These are phyloP conservation scores for Phortica variegata DNA, from an alignment of 1,140 invertebrate species.

Conservation along the genomic window DNA sequence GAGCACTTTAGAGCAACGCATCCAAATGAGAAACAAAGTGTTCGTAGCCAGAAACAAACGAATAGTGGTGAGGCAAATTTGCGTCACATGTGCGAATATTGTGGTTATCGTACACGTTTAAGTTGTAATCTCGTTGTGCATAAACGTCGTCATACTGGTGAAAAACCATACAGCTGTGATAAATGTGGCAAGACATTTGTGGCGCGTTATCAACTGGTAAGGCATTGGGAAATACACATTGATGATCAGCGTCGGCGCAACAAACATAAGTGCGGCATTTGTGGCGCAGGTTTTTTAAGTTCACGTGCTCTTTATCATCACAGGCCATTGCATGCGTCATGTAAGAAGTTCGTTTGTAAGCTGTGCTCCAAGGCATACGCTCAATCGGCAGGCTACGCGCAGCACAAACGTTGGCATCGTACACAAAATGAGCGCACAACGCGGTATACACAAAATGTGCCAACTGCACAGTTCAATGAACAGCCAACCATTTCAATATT, in stretches of 20 bases:
- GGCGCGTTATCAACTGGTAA: conserved; percentile 56
- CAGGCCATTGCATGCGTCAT: conserved; percentile 73
- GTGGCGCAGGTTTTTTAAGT: conserved; percentile 37
- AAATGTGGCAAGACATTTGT: conserved; percentile 70
- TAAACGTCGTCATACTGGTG: conserved; percentile 74
- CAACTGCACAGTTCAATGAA: too few species aligned
- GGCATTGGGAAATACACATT: conserved; percentile 23
- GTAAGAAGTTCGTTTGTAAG: conserved; percentile 76
- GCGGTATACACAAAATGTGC: too few species aligned
- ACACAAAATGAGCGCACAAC: conserved; percentile 19
- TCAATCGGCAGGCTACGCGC: conserved; percentile 36
- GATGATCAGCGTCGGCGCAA: conserved; percentile 20
- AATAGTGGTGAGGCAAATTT: too few species aligned
- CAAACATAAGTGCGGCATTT: conserved; percentile 24
- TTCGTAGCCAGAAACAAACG: too few species aligned
- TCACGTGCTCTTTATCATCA: conserved; percentile 63
- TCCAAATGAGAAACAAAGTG: too few species aligned
- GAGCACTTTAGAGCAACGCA: too few species aligned
- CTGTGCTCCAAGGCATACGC: conserved; percentile 41
- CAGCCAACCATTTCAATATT: too few species aligned
- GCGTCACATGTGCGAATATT: conserved; percentile 39
- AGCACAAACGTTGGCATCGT: conserved; percentile 41
- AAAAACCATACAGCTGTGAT: conserved; percentile 68
- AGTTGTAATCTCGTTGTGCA: conserved; percentile 58
- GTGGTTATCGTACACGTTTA: conserved; percentile 34